Conservation (phyloP, 2,888 invertebrate genomes). For the Amiota minor region DNA sequence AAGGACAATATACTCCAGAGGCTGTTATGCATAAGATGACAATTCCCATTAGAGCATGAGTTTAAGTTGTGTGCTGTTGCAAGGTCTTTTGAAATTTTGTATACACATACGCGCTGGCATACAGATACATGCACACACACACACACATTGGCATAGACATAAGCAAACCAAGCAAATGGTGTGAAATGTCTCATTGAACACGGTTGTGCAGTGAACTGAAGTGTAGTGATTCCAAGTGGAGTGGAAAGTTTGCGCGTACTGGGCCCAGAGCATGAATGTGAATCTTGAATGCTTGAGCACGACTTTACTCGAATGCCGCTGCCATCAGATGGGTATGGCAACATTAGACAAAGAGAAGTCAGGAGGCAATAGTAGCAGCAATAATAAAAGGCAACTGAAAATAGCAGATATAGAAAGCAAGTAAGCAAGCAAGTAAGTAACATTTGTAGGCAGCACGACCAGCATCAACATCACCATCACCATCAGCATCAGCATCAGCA, state of each 20-base stretch:
- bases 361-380: neutral
- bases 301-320: neutral
- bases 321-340: neutral
- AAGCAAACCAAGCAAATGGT: slow-evolving; percentile 49
- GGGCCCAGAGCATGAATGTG: neutral
- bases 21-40: slow-evolving; percentile 8
- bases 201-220: slow-evolving; percentile 40
- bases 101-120: neutral
- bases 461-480: neutral
- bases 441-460: neutral
- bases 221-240: slow-evolving; percentile 31
- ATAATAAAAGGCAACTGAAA: neutral
- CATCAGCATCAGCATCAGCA: neutral
- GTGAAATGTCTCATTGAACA: slow-evolving; percentile 66
- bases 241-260: neutral
- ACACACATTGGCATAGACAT: neutral
- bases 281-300: slow-evolving; percentile 9
- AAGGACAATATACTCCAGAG: neutral
- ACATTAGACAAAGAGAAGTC: neutral
- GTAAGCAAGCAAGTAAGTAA: neutral
- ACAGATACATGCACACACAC: neutral
- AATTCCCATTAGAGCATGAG: neutral
- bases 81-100: slow-evolving; percentile 5
- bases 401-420: neutral
- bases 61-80: slow-evolving; percentile 2